Evolutionary conservation across 2,888 invertebrate genomes (phyloP), one percentile per base, ranked within the genome.

Genomic region (Macaria notata): DNA sequence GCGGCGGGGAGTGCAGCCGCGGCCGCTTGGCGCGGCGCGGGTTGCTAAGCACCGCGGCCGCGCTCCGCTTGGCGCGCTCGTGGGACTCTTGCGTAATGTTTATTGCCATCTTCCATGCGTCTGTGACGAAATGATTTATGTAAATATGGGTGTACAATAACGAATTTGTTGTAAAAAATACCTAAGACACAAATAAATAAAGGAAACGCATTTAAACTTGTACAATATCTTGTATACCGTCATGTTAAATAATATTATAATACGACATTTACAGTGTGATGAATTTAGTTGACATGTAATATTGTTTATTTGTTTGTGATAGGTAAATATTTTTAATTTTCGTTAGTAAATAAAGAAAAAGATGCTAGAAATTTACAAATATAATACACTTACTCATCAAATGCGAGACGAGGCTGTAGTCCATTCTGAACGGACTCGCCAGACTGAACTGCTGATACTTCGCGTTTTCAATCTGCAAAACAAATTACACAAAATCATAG

Each of bases 41-140:
- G 59, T 81, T 66, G 49, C 83, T 72, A 0, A 87, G 86, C 45
- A 92, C 93, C 2, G 83, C 79, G n/a, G 93, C 92, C 0, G 94
- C 93, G 59, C 94, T 93, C 19, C 95, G 93, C 76, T 96, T 97
- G 3, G 96, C 95, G 9, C 96, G 94, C 83, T 97, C 97, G 80
- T 96, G 96, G 0, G 95, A 95, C 70, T 97, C 97, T 73, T 95
- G 96, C 0, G 96, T 96, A 66, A 98, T 95, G 76, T 96, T 96
- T 58, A 98, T 96, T 0, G 98, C 98, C 86, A 95, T 95, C 84
- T 97, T 98, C 98, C 98, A 99, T 0, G 98, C 96, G 80, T 95
- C 98, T 98, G 78, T 33, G 6, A 33, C n/a, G n/a, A 6, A 33
- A 33, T 4, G 4, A 33, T 33, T 33, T 33, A 33, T 6, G 6